Conservation (phyloP, 2,888 invertebrate species). For the Pegoplata infirma region DNA sequence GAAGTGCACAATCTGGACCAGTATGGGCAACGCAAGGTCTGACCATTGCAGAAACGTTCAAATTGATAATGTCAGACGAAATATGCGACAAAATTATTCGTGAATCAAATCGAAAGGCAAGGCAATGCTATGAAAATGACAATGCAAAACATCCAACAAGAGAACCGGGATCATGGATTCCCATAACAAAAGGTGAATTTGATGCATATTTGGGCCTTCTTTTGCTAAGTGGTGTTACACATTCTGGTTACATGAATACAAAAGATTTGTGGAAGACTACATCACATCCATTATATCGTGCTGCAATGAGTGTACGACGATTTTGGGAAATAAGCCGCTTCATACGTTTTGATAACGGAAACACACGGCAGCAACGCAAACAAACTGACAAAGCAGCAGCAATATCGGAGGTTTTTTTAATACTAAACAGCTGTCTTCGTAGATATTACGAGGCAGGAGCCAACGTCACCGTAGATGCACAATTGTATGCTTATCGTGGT, state of each 20-base stretch:
- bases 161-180: conserved; percentile 13
- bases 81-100: conserved; percentile 47
- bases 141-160: conserved; percentile 36
- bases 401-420: too few species aligned
- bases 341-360: too few species aligned
- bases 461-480: too few species aligned
- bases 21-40: conserved; percentile 23
- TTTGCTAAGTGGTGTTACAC: conserved; percentile 28
- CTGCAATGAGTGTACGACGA: too few species aligned
- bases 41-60: conserved; percentile 38
- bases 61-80: conserved; percentile 44
- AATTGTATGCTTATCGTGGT: too few species aligned
- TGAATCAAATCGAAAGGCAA: conserved; percentile 49
- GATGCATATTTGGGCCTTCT: conserved; percentile 31
- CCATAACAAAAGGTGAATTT: conserved; percentile 36
- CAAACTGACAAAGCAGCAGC: not conserved
- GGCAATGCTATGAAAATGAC: conserved; percentile 20
- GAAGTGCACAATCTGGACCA: conserved; percentile 29
- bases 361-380: too few species aligned
- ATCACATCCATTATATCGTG: too few species aligned
- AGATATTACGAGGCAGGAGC: too few species aligned
- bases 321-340: too few species aligned
- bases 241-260: too few species aligned
- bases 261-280: too few species aligned
- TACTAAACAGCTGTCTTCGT: too few species aligned